Evolutionary conservation across 2,797 vertebrate genomes (phyloP), one percentile per base, ranked within the genome.

Genomic region (Tamandua tetradactyla): DNA sequence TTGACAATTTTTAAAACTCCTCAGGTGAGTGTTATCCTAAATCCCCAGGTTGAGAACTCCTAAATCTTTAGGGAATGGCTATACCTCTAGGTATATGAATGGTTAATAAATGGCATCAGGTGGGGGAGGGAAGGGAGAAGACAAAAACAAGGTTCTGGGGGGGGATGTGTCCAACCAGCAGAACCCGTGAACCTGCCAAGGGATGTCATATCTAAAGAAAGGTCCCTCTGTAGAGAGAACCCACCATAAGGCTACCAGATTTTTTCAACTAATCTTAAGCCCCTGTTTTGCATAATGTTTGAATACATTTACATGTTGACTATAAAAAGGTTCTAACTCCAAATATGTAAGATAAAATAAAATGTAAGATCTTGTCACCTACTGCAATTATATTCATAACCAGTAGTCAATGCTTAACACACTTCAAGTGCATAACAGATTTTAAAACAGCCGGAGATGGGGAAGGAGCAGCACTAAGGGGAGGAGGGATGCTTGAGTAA

Each of bases 231-330:
- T 57, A 82, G 66, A 80, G 40, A 86, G 69, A 92, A 84, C 75
- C 57, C 86, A 86, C 55, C 74, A 69, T 90, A 96, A 94, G 82
- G 64, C 92, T 66, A 68, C 92, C 87, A 88, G 68, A 93, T 91
- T 91, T 94, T 96, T 89, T 90, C 57, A 74, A 20, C 23, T 72
- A 71, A n/a, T 83, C 61, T 80, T 89, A 96, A 74, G 85, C 37
- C 57, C 91, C 32, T 95, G 62, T 59, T 97, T 96, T 97, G 92
- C 93, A 87, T 96, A 91, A 64, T 96, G 82, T 95, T 92, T 96
- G 94, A 96, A 94, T 96, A 94, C 3, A 96, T 96, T 96, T 96
- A 66, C 93, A 64, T 96, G 82, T 91, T 94, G 96, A 87, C 91
- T 89, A 44, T 80, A 86, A 92, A 94, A 74, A 92, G 86, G 82